Evolutionary conservation across 1,140 invertebrate species (phyloP), one percentile per base, ranked within the genome.

Genomic region (Wasmannia auropunctata): DNA sequence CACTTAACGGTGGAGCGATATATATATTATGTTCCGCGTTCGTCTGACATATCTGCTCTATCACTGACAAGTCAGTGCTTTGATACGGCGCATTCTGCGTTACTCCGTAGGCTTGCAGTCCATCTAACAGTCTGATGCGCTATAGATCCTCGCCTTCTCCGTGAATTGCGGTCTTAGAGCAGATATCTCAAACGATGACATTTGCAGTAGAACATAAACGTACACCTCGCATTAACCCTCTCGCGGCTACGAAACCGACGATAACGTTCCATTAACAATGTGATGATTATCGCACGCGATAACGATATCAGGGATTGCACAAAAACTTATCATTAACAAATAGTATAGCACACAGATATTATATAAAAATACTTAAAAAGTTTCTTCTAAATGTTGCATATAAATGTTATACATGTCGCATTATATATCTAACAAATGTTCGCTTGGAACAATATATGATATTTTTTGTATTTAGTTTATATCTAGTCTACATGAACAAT

Each of bases 101-200:
- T 46, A 43, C 25, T 81, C 34, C 46, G 34, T 81, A 72, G 79
- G 79, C 67, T 69, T 37, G 62, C 54, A 74, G 22, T 72, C 51
- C 65, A 51, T 81, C 37, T 81, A 80, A 40, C 51, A 58, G 51
- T 34, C 79, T 43, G 67, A 58, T 34, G 51, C 28, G 6, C 79
- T 72, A 43, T 72, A 83, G 25, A 72, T 74, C 25, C 40, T 43
- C 31, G 25, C 37, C 67, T 72, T 83, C 67, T 72, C 67, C 51
- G 79, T 60, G 67, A 72, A 74, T 74, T 83, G 79, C 79, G 67
- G 51, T 83, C 79, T 83, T 83, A 58, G 67, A 83, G 67, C 40
- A 83, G 67, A 83, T 83, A 72, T 83, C 79, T 83, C 40, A 83
- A 83, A 83, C 79, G 79, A 83, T 83, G 79, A 74, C 67, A 83